Evolutionary conservation across 2,888 invertebrate genomes (phyloP), one percentile per base, ranked within the genome.

Genomic region (Tanaodytes sp.): DNA sequence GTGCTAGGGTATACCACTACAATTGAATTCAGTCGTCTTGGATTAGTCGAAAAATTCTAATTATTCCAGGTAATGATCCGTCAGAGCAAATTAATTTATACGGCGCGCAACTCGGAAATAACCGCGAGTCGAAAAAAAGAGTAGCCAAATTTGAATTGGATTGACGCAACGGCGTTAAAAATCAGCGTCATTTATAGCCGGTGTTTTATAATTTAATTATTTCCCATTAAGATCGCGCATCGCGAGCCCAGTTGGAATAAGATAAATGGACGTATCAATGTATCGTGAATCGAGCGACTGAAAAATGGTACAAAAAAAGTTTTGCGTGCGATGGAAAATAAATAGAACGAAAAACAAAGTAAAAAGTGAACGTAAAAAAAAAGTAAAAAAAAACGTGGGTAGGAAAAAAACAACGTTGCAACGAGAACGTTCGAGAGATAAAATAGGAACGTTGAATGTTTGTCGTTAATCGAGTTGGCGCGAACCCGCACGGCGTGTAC

Each of bases 401-500:
- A n/a, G n/a, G n/a, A n/a, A n/a, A n/a, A n/a, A n/a, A n/a, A n/a
- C n/a, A n/a, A n/a, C n/a, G n/a, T n/a, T n/a, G 30, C 15, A 9
- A 15, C 8, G 11, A 39, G 23, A 39, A 46, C 42, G 40, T 30
- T 18, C 19, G 40, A 14, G 19, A 23, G 31, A 30, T 49, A 52
- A 45, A 62, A 20, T 45, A 14, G 52, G n/a, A n/a, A n/a, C n/a
- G n/a, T n/a, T 19, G 49, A 62, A 30, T 46, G 61, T 37, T 39
- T 52, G 52, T 40, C 40, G 31, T 54, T 62, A 54, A 62, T 52
- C 46, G 61, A 62, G 20, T 46, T 20, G 14, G 36, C 43, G 43
- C 61, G 51, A 48, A 20, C 23, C 46, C 61, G 46, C 61, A 61
- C n/a, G 42, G 20, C 31, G 40, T 3, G 6, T 15, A 49, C 58